Evolutionary conservation across 1,140 invertebrate genomes (phyloP).

Genomic region (Spodoptera frugiperda): DNA sequence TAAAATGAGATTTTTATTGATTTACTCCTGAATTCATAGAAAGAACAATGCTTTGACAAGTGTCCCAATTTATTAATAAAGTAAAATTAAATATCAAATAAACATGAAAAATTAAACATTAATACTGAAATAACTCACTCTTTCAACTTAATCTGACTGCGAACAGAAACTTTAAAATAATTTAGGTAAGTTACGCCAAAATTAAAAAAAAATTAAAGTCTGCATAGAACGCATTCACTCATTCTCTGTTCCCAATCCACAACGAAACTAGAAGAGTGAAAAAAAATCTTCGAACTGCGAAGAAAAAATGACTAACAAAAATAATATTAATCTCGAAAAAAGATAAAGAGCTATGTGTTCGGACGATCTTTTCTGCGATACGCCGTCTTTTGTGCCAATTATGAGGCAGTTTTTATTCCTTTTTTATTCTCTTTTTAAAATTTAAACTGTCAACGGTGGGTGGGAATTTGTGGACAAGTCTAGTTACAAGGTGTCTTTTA

Average conservation of each 20-base stretch:
- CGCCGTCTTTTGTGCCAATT: conserved; percentile 84
- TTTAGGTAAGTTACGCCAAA: too few species aligned
- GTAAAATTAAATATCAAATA: too few species aligned
- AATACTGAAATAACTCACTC: too few species aligned
- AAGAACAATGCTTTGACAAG: too few species aligned
- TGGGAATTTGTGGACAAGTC: conserved; percentile 69
- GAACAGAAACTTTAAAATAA: too few species aligned
- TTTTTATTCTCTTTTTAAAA: conserved; percentile 64
- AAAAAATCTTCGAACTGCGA: conserved; percentile 74
- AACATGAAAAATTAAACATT: too few species aligned
- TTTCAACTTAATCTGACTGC: too few species aligned
- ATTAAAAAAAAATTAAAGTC: too few species aligned
- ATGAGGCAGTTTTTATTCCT: conserved; percentile 70
- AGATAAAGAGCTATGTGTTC: conserved; percentile 75
- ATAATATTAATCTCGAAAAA: conserved; percentile 77
- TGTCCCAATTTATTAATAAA: too few species aligned
- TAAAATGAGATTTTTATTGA: too few species aligned
- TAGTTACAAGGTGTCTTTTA: conserved; percentile 44
- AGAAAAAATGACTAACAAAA: conserved; percentile 77
- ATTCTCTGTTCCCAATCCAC: conserved; percentile 53
- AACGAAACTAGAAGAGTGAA: conserved; percentile 73
- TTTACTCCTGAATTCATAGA: too few species aligned
- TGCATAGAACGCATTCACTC: conserved; percentile 35
- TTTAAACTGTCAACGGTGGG: conserved; percentile 67
- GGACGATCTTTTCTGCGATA: conserved; percentile 73